A percentile compares a stretch with the other conserved stretches of the same genome.
Evolutionary conservation across 2,797 vertebrate genomes (phyloP).

Genomic region (Xiphorhynchus erythropygius): DNA sequence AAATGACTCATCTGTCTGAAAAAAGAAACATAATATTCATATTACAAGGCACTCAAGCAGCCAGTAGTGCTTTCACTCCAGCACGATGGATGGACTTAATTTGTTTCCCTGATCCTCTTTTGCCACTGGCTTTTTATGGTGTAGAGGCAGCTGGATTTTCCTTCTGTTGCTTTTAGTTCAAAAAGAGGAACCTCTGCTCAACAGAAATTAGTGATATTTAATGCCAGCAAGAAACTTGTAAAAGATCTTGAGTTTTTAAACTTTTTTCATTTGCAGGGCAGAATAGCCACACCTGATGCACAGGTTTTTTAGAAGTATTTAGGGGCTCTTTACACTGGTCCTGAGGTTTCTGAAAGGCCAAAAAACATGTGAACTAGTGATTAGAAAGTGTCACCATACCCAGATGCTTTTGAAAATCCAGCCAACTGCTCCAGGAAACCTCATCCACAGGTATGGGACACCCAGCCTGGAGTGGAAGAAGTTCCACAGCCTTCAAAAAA

Average conservation of each 20-base stretch:
- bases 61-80: neutral
- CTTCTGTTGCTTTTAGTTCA: neutral
- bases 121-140: neutral
- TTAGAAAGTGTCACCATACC: neutral
- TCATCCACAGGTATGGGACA: neutral
- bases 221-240: neutral
- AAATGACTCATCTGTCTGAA: slow-evolving; percentile 31
- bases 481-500: neutral
- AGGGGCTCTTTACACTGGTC: neutral
- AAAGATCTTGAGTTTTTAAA: neutral
- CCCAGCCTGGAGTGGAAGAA: neutral
- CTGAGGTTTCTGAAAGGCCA: neutral
- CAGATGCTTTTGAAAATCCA: neutral
- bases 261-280: neutral
- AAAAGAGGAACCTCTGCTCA: neutral
- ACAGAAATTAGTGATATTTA: neutral
- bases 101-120: neutral
- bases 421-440: neutral
- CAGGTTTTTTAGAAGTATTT: neutral
- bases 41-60: neutral
- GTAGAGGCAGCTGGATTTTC: neutral
- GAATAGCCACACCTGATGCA: neutral
- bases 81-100: neutral
- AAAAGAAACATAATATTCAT: slow-evolving; percentile 7
- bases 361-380: fast-evolving